A percentile compares a stretch with the other conserved stretches of the same genome.
Conservation (phyloP, 2,113 vertebrate species). For the Heterochromis multidens region DNA sequence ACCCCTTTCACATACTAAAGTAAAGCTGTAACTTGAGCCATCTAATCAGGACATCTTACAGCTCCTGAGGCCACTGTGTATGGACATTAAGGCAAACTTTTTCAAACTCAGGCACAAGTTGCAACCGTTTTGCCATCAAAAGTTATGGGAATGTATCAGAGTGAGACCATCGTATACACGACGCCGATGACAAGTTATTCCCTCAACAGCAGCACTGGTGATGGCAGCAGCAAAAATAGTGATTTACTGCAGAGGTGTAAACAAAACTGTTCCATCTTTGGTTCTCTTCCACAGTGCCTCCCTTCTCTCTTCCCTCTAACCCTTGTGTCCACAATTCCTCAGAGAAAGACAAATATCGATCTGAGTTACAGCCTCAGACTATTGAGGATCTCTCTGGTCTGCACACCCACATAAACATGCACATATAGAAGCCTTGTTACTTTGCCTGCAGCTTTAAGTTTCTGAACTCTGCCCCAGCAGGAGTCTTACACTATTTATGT, state of each 20-base stretch:
- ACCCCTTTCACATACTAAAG: not conserved
- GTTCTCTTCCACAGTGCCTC: not conserved
- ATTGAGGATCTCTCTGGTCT: slow-evolving; percentile 2
- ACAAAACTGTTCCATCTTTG: slow-evolving; percentile 23
- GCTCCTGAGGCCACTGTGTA: not conserved
- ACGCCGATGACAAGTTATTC: slow-evolving; percentile 23
- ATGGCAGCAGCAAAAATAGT: slow-evolving; percentile 36
- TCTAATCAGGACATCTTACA: not conserved
- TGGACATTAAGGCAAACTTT: slow-evolving; percentile 20
- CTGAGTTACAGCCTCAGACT: slow-evolving; percentile 60
- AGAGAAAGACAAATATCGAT: slow-evolving; percentile 63
- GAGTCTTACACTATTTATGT: not conserved
- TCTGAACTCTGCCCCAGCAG: not conserved
- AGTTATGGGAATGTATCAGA: slow-evolving; percentile 56
- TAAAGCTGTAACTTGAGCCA: not conserved
- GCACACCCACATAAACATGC: not conserved
- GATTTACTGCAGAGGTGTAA: slow-evolving; percentile 62
- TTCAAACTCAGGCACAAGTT: slow-evolving; percentile 23
- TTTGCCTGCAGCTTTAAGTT: slow-evolving; percentile 10
- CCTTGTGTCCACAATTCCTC: slow-evolving; percentile 47
- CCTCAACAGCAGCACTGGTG: not conserved
- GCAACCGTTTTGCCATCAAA: slow-evolving; percentile 48
- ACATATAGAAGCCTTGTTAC: not conserved
- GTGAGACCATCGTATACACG: slow-evolving; percentile 33
- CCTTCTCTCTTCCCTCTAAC: slow-evolving; percentile 15